Base-by-base conservation (phyloP, 2,113 vertebrate genomes). In the Eulemur macaco region DNA sequence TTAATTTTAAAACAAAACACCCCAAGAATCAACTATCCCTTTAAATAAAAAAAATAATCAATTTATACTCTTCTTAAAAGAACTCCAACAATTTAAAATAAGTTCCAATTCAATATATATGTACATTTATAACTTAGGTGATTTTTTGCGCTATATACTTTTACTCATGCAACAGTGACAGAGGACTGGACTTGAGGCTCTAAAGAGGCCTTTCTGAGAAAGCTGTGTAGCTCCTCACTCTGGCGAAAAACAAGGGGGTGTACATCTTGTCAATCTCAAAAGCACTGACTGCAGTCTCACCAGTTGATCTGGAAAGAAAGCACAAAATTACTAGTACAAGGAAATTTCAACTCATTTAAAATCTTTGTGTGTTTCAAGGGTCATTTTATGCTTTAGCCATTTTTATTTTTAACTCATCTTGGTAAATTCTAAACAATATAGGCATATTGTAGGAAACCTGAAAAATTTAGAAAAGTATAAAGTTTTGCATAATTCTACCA, bases 241-340 rank as follows among this genome's bases (percentile, higher is more conserved):
- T 99, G 97, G 99, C 99, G 97, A 99, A 99, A 98, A 99, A 99
- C 98, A 99, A 98, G 37, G 99, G 99, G 7, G 99, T 98, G 97
- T 99, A 99, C 99, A 99, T 99, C 98, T 99, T 99, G 98, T 99
- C 99, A 66, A 99, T 99, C 97, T 99, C 99, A 25, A 99, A 99
- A 45, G 99, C 98, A 31, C 99, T 99, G 96, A 99, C 98, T 56
- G 99, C 99, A 0, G 99, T 99, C 98, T 99, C 99, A 91, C 99
- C 99, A 50, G 99, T 99, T 2, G 99, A 99, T 97, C 99, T 99
- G 95, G 31, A 98, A 97, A 94, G 94, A 96, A n/a, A 95, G 42
- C 23, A 56, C 34, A 77, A 8, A 90, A 37, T 66, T 8, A 80
- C 14, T 31, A 39, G 34, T 71, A 74, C 4, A 3, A 50, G 50